Percentiles rank a stretch among this genome's conserved stretches.
Evolutionary conservation across 2,113 vertebrate species (phyloP).

Genomic region (Butorides virescens): DNA sequence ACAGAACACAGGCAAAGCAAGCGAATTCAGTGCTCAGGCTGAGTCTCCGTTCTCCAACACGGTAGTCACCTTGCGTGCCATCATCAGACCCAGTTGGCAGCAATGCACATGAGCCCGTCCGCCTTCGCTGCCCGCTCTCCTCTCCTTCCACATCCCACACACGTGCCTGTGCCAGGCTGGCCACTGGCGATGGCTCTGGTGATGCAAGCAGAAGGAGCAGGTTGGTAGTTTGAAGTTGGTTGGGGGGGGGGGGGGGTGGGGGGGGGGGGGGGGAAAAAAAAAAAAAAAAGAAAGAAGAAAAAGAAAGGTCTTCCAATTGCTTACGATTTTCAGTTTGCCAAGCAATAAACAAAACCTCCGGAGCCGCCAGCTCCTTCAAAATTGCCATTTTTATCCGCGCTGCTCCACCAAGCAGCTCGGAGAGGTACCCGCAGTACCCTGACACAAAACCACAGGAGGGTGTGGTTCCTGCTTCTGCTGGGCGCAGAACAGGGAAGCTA

Average conservation of each 20-base stretch:
- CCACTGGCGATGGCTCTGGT: background rate
- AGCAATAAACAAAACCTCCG: slow-evolving; percentile 81
- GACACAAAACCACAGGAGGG: slow-evolving; percentile 87
- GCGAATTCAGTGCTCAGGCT: rapidly evolving
- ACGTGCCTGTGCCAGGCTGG: slow-evolving; percentile 3
- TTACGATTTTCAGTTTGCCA: slow-evolving; percentile 73
- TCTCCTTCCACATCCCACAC: background rate
- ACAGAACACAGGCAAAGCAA: background rate
- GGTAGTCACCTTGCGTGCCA: background rate
- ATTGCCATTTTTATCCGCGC: slow-evolving; percentile 80
- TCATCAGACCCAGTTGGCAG: background rate
- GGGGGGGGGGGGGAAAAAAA: too few relatives aligned
- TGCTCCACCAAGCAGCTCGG: slow-evolving; percentile 71
- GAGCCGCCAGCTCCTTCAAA: slow-evolving; percentile 73
- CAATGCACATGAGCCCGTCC: background rate
- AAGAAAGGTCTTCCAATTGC: slow-evolving; percentile 72
- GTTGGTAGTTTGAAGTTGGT: background rate
- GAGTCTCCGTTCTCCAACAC: rapidly evolving
- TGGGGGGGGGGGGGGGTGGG: too few relatives aligned
- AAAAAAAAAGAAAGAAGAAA: background rate
- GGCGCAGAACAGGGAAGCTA: slow-evolving; percentile 89
- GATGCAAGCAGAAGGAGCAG: slow-evolving; percentile 41
- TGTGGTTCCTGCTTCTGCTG: slow-evolving; percentile 85
- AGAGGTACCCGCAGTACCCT: slow-evolving; percentile 77
- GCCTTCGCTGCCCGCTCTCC: background rate